These are phyloP conservation scores for Falcaria lacertinaria DNA, from an alignment of 2,888 invertebrate species.

Conservation along the genomic window DNA sequence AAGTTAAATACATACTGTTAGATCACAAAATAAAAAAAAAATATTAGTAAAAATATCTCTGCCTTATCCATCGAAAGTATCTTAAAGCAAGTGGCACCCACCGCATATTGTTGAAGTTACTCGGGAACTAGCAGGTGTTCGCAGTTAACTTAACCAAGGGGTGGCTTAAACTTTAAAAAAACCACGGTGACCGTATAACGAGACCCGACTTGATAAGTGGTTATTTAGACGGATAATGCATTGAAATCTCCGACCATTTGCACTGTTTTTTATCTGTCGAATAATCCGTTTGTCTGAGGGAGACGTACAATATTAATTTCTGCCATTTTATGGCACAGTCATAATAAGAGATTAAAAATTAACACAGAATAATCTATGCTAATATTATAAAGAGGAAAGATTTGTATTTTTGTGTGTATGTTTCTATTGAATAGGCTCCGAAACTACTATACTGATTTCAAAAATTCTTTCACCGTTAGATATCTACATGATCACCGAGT, in stretches of 20 bases:
- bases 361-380: too few relatives aligned
- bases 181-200: constrained; percentile 60
- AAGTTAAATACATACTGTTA: too few relatives aligned
- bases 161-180: constrained; percentile 54
- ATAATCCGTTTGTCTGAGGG: constrained; percentile 28
- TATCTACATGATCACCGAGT: too few relatives aligned
- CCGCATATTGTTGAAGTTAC: constrained; percentile 58
- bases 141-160: constrained; percentile 39
- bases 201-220: constrained; percentile 67
- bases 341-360: too few relatives aligned
- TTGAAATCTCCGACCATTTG: constrained; percentile 29
- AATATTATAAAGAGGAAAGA: too few relatives aligned
- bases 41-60: too few relatives aligned
- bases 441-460: too few relatives aligned
- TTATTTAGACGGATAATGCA: constrained; percentile 59
- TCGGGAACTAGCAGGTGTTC: constrained; percentile 72
- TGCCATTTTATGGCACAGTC: too few relatives aligned
- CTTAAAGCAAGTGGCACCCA: constrained; percentile 40
- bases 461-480: too few relatives aligned
- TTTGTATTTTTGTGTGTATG: too few relatives aligned
- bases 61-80: constrained; percentile 7
- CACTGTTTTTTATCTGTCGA: constrained; percentile 18
- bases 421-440: too few relatives aligned
- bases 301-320: neutral
- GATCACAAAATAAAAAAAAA: too few relatives aligned